Percentiles rank a stretch among this genome's conserved stretches.
phyloP scores from a whole-genome alignment of 2,797 vertebrate genomes.

The Eleutherodactylus coqui region DNA sequence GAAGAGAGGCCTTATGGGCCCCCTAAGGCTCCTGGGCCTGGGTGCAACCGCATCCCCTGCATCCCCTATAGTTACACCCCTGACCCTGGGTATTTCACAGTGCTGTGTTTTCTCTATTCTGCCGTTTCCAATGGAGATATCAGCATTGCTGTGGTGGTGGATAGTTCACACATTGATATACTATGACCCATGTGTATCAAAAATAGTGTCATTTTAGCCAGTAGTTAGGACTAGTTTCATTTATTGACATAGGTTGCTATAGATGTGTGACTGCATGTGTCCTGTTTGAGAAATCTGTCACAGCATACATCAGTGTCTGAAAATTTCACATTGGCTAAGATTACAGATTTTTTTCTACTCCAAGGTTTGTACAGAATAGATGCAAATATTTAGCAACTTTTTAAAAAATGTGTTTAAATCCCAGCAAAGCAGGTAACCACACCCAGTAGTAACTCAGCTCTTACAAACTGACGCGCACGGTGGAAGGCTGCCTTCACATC shows the following conservation, averaged over 20 bases:
- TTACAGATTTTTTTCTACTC: not conserved
- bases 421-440: not conserved
- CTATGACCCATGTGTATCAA: too few relatives aligned
- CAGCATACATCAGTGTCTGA: not conserved
- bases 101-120: too few relatives aligned
- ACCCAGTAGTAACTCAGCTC: too few relatives aligned
- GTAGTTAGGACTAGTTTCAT: not conserved
- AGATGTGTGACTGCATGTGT: not conserved
- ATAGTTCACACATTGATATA: not conserved
- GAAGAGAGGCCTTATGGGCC: too few relatives aligned
- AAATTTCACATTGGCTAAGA: not conserved
- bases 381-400: not conserved
- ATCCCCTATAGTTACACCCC: too few relatives aligned
- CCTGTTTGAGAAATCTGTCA: not conserved
- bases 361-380: not conserved
- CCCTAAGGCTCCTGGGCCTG: too few relatives aligned
- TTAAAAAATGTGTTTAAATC: not conserved
- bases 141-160: not conserved
- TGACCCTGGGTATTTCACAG: too few relatives aligned
- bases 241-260: not conserved
- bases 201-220: not conserved
- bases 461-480: too few relatives aligned
- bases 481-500: too few relatives aligned
- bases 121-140: too few relatives aligned
- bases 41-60: too few relatives aligned